Conservation (phyloP, 2,113 vertebrate species). For the Urocolius indicus region DNA sequence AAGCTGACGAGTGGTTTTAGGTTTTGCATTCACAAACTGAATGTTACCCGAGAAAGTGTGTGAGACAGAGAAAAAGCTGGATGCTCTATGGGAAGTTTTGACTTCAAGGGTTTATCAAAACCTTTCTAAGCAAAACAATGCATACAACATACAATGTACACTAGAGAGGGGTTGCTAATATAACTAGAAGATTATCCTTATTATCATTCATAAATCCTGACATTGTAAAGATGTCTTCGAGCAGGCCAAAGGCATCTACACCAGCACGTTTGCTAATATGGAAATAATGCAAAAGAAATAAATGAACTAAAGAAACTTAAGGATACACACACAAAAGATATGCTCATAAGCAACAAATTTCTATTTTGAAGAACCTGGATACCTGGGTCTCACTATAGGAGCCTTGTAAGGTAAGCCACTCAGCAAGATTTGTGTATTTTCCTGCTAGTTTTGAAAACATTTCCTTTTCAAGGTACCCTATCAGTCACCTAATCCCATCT, state of each 20-base stretch:
- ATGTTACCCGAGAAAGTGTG: background rate
- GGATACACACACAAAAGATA: background rate
- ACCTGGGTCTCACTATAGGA: rapidly evolving
- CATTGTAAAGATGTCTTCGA: background rate
- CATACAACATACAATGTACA: background rate
- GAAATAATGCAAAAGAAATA: background rate
- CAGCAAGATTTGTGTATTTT: background rate
- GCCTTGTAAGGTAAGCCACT: background rate
- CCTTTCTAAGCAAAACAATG: background rate
- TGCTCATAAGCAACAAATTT: background rate
- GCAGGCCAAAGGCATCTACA: background rate
- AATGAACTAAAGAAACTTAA: background rate
- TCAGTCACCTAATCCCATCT: background rate
- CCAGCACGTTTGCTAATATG: background rate
- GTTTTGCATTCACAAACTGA: background rate
- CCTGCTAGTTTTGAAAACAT: background rate
- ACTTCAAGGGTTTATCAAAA: background rate
- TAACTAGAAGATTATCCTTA: background rate
- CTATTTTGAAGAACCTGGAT: background rate
- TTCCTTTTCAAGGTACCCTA: background rate
- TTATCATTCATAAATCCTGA: background rate
- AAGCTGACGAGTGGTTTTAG: background rate
- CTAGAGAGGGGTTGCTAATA: background rate
- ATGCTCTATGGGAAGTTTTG: background rate
- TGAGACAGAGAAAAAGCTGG: background rate